Conservation (phyloP, 2,113 vertebrate genomes). For the Podilymbus podiceps region DNA sequence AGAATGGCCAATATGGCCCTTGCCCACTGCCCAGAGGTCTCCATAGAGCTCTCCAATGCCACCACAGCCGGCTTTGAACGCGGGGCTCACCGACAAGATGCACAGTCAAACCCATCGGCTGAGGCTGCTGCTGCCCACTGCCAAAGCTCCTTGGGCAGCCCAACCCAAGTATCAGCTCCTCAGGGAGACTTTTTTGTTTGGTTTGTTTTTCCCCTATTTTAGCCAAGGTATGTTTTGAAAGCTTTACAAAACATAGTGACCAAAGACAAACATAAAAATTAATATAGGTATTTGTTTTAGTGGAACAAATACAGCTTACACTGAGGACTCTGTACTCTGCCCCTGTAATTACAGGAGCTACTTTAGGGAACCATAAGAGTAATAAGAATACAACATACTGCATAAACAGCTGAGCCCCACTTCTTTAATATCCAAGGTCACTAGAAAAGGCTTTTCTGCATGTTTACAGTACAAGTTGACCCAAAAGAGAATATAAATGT, state of each 20-base stretch:
- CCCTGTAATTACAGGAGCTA: background rate
- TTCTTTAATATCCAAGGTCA: background rate
- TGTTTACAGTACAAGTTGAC: background rate
- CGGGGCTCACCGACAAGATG: background rate
- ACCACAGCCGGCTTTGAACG: fast-evolving
- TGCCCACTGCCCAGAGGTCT: background rate
- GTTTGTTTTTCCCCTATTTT: background rate
- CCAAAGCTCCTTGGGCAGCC: background rate
- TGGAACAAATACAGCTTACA: background rate
- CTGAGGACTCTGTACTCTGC: background rate
- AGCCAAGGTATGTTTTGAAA: background rate
- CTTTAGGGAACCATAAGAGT: background rate
- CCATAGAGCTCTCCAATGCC: fast-evolving
- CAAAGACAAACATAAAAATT: background rate
- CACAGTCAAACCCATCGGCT: fast-evolving
- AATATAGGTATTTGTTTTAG: background rate
- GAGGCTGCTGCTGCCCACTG: no score
- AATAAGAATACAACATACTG: background rate
- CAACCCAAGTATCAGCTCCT: background rate
- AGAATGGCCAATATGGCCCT: fast-evolving
- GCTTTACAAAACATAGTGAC: background rate
- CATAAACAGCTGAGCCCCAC: background rate
- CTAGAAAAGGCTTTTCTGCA: background rate
- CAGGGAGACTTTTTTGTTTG: background rate
- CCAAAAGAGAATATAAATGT: background rate